phyloP scores from a whole-genome alignment of 2,888 invertebrate species.

The Melanotus villosus region DNA sequence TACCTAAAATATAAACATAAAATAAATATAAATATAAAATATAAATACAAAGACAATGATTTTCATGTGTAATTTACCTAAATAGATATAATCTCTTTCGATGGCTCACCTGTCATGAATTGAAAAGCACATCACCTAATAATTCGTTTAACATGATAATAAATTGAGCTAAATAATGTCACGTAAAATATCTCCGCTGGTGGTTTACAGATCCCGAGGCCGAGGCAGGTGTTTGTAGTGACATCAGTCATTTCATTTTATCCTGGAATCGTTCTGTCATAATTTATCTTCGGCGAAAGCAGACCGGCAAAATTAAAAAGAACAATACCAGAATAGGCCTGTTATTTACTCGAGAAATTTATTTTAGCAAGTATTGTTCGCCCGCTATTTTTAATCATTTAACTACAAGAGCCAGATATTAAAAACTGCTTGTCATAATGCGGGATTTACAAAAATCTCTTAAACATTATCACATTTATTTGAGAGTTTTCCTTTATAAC shows the following conservation, averaged over 20 bases:
- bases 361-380: constrained; percentile 11
- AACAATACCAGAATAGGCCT: constrained; percentile 19
- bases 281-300: constrained; percentile 32
- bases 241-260: constrained; percentile 26
- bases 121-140: constrained; percentile 10
- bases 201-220: constrained; percentile 9
- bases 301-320: constrained; percentile 27
- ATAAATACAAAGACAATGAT: no score
- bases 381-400: neutral
- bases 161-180: constrained; percentile 17
- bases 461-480: constrained; percentile 16
- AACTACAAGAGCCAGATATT: constrained; percentile 6
- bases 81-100: no score
- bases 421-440: constrained; percentile 7
- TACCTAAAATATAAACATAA: no score
- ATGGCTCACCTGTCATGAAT: constrained; percentile 2
- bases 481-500: constrained; percentile 13
- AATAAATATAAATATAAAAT: no score
- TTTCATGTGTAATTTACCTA: no score
- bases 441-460: constrained; percentile 11
- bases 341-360: constrained; percentile 19
- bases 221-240: constrained; percentile 26
- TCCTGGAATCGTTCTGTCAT: constrained; percentile 28
- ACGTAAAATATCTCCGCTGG: constrained; percentile 17
- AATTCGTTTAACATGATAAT: constrained; percentile 17